phyloP scores from a whole-genome alignment of 2,113 vertebrate genomes.

The Tretioscincus oriximinensis region DNA sequence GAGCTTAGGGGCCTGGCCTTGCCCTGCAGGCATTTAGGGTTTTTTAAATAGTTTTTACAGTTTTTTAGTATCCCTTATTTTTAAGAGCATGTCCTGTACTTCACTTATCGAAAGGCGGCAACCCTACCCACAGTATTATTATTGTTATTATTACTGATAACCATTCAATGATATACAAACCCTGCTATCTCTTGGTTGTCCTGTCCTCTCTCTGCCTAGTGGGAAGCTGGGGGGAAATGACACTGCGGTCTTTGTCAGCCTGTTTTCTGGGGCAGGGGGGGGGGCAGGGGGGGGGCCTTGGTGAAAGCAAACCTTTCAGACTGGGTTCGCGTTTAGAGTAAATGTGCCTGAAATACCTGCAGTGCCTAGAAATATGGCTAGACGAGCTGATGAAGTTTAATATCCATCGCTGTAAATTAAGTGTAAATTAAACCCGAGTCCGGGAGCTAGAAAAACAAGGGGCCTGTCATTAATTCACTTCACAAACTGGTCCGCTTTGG shows the following conservation, averaged over 20 bases:
- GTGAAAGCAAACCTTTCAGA: too few species aligned
- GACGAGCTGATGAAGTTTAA: constrained; percentile 1
- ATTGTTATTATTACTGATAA: too few species aligned
- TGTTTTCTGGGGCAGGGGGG: constrained; percentile 10
- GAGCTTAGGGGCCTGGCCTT: too few species aligned
- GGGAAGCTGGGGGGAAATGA: not conserved
- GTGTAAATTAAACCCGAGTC: constrained; percentile 5
- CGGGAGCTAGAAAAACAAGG: constrained; percentile 4
- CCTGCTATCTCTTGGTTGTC: not conserved
- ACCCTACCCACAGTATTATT: too few species aligned
- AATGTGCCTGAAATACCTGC: constrained; percentile 3
- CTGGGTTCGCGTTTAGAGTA: not conserved
- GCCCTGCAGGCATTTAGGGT: too few species aligned
- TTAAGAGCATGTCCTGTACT: too few species aligned
- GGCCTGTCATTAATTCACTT: not conserved
- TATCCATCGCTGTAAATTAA: constrained; percentile 15
- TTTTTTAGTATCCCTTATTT: too few species aligned
- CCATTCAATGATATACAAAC: not conserved
- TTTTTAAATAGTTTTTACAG: too few species aligned
- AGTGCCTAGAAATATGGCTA: not conserved
- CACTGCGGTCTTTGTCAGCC: not conserved
- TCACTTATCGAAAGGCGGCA: too few species aligned
- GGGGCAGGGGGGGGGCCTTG: too few species aligned
- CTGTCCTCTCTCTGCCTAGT: not conserved
- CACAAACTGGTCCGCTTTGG: constrained; percentile 16